These are phyloP conservation scores for Octopus sinensis DNA, from an alignment of 1,140 invertebrate species.

Conservation along the genomic window DNA sequence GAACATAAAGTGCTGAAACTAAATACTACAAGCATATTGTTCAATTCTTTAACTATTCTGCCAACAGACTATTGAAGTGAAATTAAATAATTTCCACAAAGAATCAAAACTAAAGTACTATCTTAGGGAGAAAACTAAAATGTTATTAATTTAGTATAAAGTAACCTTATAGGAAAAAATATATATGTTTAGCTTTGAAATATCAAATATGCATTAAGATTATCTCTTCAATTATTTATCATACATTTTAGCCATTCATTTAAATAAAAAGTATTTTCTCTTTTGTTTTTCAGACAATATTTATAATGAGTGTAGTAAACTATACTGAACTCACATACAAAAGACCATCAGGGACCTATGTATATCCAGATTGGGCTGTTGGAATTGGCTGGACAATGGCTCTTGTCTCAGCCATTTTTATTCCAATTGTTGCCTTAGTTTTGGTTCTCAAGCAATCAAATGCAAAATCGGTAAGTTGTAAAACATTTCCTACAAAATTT, in stretches of 20 bases:
- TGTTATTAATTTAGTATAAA: not conserved
- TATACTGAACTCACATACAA: conserved; percentile 61
- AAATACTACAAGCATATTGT: too few relatives aligned
- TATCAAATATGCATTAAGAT: not conserved
- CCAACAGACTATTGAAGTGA: too few relatives aligned
- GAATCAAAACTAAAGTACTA: too few relatives aligned
- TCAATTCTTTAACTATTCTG: too few relatives aligned
- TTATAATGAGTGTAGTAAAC: conserved; percentile 65
- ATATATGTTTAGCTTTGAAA: not conserved
- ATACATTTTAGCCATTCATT: not conserved
- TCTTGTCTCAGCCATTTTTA: conserved; percentile 61
- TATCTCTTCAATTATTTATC: not conserved
- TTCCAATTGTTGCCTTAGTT: conserved; percentile 63
- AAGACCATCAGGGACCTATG: conserved; percentile 35
- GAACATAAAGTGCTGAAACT: too few relatives aligned
- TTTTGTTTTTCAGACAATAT: conserved; percentile 35
- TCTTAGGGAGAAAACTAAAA: too few relatives aligned
- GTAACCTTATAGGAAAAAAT: not conserved
- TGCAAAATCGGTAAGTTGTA: too few relatives aligned
- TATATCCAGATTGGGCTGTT: conserved; percentile 65
- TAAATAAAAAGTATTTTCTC: not conserved
- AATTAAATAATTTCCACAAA: too few relatives aligned
- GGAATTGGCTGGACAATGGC: conserved; percentile 64
- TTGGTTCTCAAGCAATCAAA: conserved; percentile 41
- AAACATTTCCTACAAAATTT: too few relatives aligned